phyloP scores from a whole-genome alignment of 2,888 invertebrate species.

The Epicampocera succincta region DNA sequence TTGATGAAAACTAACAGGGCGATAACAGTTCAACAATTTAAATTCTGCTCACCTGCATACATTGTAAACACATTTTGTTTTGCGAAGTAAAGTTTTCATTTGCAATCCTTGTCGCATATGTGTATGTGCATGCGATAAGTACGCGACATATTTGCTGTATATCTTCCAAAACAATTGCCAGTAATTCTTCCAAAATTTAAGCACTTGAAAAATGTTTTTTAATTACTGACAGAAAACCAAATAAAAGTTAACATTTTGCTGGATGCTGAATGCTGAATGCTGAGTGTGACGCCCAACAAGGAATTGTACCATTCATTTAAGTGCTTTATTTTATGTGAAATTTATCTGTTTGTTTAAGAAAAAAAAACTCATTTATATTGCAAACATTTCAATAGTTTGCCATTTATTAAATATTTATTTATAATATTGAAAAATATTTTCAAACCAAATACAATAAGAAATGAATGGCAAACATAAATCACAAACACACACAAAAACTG shows the following conservation, averaged over 20 bases:
- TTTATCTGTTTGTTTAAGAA: conserved; percentile 23
- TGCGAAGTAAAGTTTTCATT: too few relatives aligned
- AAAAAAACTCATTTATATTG: conserved; percentile 27
- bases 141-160: too few relatives aligned
- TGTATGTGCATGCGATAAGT: too few relatives aligned
- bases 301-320: conserved; percentile 27
- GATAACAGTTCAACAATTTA: too few relatives aligned
- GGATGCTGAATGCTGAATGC: not conserved
- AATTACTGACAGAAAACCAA: not conserved
- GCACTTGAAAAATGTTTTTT: not conserved
- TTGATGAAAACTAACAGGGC: too few relatives aligned
- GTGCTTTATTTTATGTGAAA: conserved; percentile 9
- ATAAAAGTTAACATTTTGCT: not conserved
- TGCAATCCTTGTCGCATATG: too few relatives aligned
- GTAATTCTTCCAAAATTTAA: not conserved
- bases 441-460: conserved; percentile 43
- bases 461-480: conserved; percentile 48
- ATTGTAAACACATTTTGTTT: too few relatives aligned
- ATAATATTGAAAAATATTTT: conserved; percentile 53
- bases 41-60: too few relatives aligned
- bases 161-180: too few relatives aligned
- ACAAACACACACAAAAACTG: conserved; percentile 27
- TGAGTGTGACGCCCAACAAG: conserved; percentile 15
- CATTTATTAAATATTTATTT: conserved; percentile 58
- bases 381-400: conserved; percentile 47